These are phyloP conservation scores for Siniperca scherzeri DNA, from an alignment of 2,797 vertebrate genomes.

Conservation along the genomic window DNA sequence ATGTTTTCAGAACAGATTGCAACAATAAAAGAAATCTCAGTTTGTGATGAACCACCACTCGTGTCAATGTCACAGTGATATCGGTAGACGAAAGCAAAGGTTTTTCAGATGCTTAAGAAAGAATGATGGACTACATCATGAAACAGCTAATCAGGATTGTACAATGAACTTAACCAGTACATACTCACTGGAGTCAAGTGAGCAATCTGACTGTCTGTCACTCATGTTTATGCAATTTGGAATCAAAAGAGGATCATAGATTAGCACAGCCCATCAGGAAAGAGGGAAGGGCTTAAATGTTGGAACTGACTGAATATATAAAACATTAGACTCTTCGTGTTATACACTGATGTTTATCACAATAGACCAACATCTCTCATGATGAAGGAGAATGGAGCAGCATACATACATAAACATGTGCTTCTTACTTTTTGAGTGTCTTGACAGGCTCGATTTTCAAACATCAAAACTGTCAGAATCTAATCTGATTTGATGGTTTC, in stretches of 20 bases:
- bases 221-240: slow-evolving; percentile 25
- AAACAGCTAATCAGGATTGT: slow-evolving; percentile 17
- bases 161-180: slow-evolving; percentile 9
- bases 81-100: not conserved
- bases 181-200: slow-evolving; percentile 2
- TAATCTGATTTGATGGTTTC: slow-evolving; percentile 59
- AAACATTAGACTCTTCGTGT: too few species aligned
- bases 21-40: not conserved
- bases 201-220: slow-evolving; percentile 35
- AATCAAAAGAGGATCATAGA: slow-evolving; percentile 12
- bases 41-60: not conserved
- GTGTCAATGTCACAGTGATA: slow-evolving; percentile 9
- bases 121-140: not conserved
- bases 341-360: not conserved
- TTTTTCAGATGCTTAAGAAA: slow-evolving; percentile 6
- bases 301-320: not conserved
- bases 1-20: not conserved
- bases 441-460: slow-evolving; percentile 23
- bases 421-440: slow-evolving; percentile 13
- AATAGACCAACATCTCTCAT: not conserved
- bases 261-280: not conserved
- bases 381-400: not conserved
- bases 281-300: not conserved
- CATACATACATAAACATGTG: slow-evolving; percentile 25
- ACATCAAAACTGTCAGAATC: slow-evolving; percentile 45